A percentile compares a stretch with the other conserved stretches of the same genome.
Conservation (phyloP, 2,888 invertebrate species). For the Polyommatus iphigenia region DNA sequence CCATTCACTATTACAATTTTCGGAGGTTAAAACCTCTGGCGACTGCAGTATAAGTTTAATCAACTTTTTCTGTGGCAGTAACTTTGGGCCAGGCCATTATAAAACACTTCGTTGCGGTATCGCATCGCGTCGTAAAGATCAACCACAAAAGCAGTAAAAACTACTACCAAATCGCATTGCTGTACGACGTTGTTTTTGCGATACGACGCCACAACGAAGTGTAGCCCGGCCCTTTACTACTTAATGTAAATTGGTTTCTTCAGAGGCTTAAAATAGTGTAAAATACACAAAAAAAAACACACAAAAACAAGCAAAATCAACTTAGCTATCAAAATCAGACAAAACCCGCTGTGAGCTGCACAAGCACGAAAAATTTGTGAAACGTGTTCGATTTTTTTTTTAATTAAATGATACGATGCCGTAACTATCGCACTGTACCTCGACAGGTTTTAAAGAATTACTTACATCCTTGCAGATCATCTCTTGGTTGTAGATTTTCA, state of each 20-base stretch:
- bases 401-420: not conserved
- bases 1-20: too few species aligned
- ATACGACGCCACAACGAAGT: not conserved
- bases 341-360: not conserved
- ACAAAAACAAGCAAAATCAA: not conserved
- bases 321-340: not conserved
- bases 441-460: not conserved
- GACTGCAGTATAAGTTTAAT: too few species aligned
- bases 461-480: slow-evolving; percentile 24
- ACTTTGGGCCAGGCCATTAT: not conserved
- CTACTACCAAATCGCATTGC: not conserved
- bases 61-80: not conserved
- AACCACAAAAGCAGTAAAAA: not conserved
- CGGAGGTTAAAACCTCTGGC: too few species aligned
- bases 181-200: not conserved
- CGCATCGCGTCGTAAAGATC: not conserved
- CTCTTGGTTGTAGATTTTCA: not conserved
- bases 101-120: too few species aligned
- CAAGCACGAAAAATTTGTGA: not conserved
- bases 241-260: not conserved
- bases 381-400: too few species aligned
- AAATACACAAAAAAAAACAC: not conserved
- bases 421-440: too few species aligned
- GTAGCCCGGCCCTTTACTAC: not conserved
- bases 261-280: too few species aligned